phyloP scores from a whole-genome alignment of 2,888 invertebrate genomes.

The Synergus laeviventris region DNA sequence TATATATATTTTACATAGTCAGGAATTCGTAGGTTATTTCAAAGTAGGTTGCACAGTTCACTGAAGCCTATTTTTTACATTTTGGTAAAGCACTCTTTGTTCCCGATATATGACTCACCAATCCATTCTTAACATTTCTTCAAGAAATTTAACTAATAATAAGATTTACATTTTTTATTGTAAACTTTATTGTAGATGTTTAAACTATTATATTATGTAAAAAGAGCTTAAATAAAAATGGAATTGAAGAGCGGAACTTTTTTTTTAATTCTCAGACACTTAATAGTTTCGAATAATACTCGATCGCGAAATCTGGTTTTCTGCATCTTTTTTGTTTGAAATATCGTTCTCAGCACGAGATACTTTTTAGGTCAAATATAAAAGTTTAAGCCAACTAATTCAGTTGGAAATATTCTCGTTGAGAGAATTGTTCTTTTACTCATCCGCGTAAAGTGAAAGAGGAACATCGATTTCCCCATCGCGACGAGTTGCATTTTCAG shows the following conservation, averaged over 20 bases:
- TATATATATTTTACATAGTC: constrained; percentile 18
- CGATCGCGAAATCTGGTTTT: neutral
- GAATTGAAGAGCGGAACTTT: no score
- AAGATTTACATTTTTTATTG: neutral
- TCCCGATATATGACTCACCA: constrained; percentile 42
- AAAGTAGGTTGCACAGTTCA: constrained; percentile 70
- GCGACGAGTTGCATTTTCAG: constrained; percentile 27
- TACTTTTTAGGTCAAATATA: constrained; percentile 17
- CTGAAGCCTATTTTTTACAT: constrained; percentile 65
- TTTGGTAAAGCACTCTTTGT: constrained; percentile 46
- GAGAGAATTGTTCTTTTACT: constrained; percentile 16
- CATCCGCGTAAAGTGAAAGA: constrained; percentile 16
- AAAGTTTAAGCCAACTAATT: constrained; percentile 29
- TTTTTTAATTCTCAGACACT: neutral
- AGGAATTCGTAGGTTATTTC: constrained; percentile 42
- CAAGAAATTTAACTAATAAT: neutral
- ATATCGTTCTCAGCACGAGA: neutral
- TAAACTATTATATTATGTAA: no score
- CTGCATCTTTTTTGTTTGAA: neutral
- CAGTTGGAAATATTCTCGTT: constrained; percentile 9
- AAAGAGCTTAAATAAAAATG: no score
- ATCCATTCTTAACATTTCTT: neutral
- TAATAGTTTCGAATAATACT: constrained; percentile 13
- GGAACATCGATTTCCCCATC: constrained; percentile 25
- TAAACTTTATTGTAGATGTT: no score